These are phyloP conservation scores for Conopomorpha cramerella DNA, from an alignment of 1,140 invertebrate species.

Conservation along the genomic window DNA sequence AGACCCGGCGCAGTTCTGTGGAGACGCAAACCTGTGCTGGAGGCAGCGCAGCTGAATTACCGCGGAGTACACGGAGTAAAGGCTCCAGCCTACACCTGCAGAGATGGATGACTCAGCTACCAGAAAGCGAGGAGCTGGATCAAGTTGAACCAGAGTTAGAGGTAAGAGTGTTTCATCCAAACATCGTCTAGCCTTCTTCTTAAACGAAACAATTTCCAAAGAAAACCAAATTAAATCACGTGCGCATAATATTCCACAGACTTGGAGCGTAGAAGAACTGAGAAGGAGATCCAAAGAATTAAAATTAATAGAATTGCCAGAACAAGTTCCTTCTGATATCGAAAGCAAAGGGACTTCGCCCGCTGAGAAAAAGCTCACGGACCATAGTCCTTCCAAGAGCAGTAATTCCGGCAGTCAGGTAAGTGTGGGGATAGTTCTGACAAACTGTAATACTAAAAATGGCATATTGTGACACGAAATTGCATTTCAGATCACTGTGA, in stretches of 20 bases:
- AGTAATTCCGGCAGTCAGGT: conserved; percentile 76
- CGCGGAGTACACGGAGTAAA: conserved; percentile 51
- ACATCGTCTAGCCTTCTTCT: neutral
- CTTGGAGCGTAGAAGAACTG: conserved; percentile 73
- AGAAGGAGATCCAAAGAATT: conserved; percentile 68
- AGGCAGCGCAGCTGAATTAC: conserved; percentile 39
- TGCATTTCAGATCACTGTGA: conserved; percentile 66
- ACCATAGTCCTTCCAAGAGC: conserved; percentile 69
- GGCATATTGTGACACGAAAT: no score
- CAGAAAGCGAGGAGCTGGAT: conserved; percentile 56
- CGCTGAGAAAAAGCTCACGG: conserved; percentile 59
- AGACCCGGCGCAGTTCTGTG: conserved; percentile 43
- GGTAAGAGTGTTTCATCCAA: conserved; percentile 17
- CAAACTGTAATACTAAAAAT: no score
- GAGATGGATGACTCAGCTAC: conserved; percentile 70
- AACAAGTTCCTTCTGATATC: conserved; percentile 23
- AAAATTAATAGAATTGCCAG: conserved; percentile 61
- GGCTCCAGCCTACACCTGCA: conserved; percentile 69
- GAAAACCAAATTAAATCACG: neutral
- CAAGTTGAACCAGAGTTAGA: conserved; percentile 47
- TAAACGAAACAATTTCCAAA: neutral
- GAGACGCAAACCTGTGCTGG: conserved; percentile 39
- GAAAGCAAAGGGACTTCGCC: conserved; percentile 23
- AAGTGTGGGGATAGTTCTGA: conserved; percentile 9
- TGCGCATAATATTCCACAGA: no score